Evolutionary conservation across 2,888 invertebrate genomes (phyloP), one percentile per base, ranked within the genome.

Genomic region (Ametastegia equiseti): DNA sequence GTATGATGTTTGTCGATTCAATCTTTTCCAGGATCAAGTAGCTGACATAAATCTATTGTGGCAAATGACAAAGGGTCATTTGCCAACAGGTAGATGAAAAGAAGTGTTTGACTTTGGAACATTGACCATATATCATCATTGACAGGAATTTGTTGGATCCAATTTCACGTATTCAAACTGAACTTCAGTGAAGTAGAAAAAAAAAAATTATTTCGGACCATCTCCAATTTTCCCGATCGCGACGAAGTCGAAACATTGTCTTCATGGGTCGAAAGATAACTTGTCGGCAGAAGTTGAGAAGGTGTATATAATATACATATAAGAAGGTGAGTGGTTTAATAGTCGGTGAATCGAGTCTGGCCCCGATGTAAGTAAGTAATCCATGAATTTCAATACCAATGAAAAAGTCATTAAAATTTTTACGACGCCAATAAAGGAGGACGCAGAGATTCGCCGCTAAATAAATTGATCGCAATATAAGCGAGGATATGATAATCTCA

Each of bases 381-480:
- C n/a, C n/a, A n/a, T 75, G 75, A 75, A 75, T 75, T 75, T 75
- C 36, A 75, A 75, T 54, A 75, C 50, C 75, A 36, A 50, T 54
- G 75, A 75, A 33, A 54, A 11, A 27, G 50, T 0, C 23, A 75
- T 75, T 75, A 75, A 75, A 75, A 75, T 19, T 54, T 75, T 75
- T 19, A 75, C 54, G 75, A 54, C 54, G 9, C 33, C 19, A 36
- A 75, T 75, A 75, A 75, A 75, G 54, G 36, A 54, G 1, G 50
- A 36, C 36, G 30, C 23, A 47, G 27, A 71, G 45, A n/a, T 6
- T 13, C 23, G 27, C 13, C 45, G 27, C 2, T 27, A 7, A 23
- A 23, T 33, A 75, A 75, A 75, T 36, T 75, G 27, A 30, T 47
- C n/a, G 45, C 30, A 30, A 47, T 47, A 27, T 47, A n/a, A n/a